phyloP scores from a whole-genome alignment of 2,797 vertebrate species.

The Pempheris klunzingeri region DNA sequence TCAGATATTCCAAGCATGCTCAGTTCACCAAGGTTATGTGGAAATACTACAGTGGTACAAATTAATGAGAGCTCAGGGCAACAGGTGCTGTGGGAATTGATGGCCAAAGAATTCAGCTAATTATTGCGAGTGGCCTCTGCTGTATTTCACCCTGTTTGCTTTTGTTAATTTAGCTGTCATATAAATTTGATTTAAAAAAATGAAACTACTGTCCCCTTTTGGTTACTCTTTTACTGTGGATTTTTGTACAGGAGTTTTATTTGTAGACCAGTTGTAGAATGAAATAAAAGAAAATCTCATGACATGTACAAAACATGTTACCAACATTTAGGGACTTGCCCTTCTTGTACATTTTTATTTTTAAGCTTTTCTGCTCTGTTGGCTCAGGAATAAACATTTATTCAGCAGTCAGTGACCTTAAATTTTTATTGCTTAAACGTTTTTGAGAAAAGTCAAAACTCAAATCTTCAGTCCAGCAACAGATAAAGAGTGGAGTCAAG shows the following conservation, averaged over 20 bases:
- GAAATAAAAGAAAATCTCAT: neutral
- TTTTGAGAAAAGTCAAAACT: neutral
- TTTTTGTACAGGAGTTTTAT: neutral
- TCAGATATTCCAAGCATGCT: neutral
- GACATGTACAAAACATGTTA: conserved; percentile 25
- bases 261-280: neutral
- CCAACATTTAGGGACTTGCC: neutral
- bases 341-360: neutral
- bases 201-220: neutral
- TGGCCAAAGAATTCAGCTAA: conserved; percentile 22
- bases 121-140: neutral
- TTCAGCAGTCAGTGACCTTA: neutral
- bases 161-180: neutral
- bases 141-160: conserved; percentile 6
- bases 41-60: conserved; percentile 2
- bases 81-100: neutral
- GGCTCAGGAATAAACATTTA: neutral
- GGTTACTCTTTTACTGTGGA: neutral
- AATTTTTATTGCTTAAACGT: conserved; percentile 6
- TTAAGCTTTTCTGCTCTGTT: neutral
- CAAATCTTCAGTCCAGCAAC: neutral
- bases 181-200: conserved; percentile 4
- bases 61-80: conserved; percentile 3
- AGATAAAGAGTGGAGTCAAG: neutral
- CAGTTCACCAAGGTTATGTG: neutral